Percentiles rank a stretch among this genome's conserved stretches.
Conservation (phyloP, 2,888 invertebrate genomes). For the Tanaodytes sp. region DNA sequence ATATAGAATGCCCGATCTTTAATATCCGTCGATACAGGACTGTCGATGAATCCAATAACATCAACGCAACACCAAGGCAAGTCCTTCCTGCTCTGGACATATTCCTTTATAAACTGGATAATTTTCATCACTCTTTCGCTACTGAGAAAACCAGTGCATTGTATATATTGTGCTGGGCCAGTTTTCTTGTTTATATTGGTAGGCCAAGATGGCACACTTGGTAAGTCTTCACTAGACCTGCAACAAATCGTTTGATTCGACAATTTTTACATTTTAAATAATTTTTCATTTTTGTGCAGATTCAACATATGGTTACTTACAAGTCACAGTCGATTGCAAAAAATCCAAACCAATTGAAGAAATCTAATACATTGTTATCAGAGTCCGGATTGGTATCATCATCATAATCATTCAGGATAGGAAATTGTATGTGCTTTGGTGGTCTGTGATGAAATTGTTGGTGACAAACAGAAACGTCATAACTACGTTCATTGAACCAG, state of each 20-base stretch:
- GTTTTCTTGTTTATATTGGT: constrained; percentile 73
- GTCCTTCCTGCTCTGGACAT: constrained; percentile 57
- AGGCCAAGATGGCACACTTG: constrained; percentile 81
- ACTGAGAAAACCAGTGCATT: constrained; percentile 75
- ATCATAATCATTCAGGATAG: constrained; percentile 62
- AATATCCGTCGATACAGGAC: constrained; percentile 73
- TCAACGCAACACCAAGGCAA: constrained; percentile 75
- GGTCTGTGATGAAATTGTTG: constrained; percentile 69
- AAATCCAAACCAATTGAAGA: constrained; percentile 77
- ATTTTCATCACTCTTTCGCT: constrained; percentile 69
- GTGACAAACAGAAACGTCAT: constrained; percentile 72
- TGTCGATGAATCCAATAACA: constrained; percentile 76
- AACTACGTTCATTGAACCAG: constrained; percentile 74
- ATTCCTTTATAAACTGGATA: constrained; percentile 66
- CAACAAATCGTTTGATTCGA: too few relatives aligned
- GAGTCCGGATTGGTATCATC: neutral
- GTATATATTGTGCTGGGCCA: constrained; percentile 71
- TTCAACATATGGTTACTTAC: too few relatives aligned
- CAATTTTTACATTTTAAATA: too few relatives aligned
- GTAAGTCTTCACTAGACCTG: constrained; percentile 19
- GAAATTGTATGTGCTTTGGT: constrained; percentile 72
- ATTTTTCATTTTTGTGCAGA: too few relatives aligned
- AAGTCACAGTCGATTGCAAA: constrained; percentile 73
- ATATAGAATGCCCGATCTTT: constrained; percentile 73
- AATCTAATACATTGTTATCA: constrained; percentile 57